Percentiles rank a stretch among this genome's conserved stretches.
Conservation (phyloP, 2,888 invertebrate genomes). For the Drosophila falleni region DNA sequence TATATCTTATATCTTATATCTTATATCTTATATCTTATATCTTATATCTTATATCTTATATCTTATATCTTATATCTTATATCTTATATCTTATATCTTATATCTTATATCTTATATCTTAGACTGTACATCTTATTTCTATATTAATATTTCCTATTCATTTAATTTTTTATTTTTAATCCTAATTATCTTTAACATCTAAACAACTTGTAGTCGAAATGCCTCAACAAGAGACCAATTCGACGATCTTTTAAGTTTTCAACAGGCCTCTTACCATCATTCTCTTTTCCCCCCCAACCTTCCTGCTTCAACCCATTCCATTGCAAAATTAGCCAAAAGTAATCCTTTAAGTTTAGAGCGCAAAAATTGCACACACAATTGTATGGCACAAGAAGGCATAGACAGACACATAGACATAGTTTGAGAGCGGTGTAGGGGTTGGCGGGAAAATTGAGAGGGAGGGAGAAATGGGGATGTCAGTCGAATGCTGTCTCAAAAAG, state of each 20-base stretch:
- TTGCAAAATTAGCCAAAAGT: constrained; percentile 76
- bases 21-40: no score
- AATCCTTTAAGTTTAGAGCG: constrained; percentile 77
- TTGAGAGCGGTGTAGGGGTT: neutral
- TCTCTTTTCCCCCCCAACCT: neutral
- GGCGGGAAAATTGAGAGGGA: neutral
- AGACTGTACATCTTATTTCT: no score
- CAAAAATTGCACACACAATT: constrained; percentile 72
- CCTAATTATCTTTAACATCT: no score
- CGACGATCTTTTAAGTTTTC: constrained; percentile 35
- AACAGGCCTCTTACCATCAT: constrained; percentile 3
- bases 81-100: no score
- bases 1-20: no score
- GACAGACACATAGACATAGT: constrained; percentile 13
- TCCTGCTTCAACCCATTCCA: constrained; percentile 26
- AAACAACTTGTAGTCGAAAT: constrained; percentile 29
- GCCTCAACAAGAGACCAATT: constrained; percentile 35
- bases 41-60: no score
- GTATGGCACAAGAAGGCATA: constrained; percentile 42
- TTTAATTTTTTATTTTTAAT: no score
- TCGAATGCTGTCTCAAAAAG: constrained; percentile 28
- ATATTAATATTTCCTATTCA: no score
- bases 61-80: no score
- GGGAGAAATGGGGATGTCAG: neutral
- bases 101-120: no score